phyloP scores from a whole-genome alignment of 2,888 invertebrate species.

The Acholoe squamosa region DNA sequence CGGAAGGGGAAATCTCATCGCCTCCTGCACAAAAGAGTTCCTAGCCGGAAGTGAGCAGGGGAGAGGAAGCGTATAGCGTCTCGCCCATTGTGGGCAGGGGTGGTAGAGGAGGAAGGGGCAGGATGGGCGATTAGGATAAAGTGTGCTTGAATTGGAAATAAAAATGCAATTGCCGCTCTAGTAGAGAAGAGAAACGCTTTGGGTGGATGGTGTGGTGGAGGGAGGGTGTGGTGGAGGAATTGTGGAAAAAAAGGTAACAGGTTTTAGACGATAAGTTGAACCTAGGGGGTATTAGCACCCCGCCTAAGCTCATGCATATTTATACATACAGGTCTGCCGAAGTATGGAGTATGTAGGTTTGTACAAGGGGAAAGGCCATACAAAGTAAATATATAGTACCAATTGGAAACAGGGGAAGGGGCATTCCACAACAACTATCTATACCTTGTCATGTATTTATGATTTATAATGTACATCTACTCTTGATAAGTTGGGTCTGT shows the following conservation, averaged over 20 bases:
- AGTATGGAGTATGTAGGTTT: not conserved
- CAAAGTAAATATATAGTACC: not conserved
- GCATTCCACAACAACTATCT: too few species aligned
- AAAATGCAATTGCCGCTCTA: constrained; percentile 37
- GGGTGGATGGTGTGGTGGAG: not conserved
- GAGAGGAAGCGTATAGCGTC: not conserved
- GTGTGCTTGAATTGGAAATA: constrained; percentile 25
- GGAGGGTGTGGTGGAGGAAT: too few species aligned
- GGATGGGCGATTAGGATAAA: not conserved
- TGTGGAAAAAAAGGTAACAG: not conserved
- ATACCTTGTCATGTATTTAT: too few species aligned
- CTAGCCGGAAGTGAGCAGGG: not conserved
- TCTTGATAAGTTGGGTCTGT: too few species aligned
- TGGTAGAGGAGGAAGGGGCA: not conserved
- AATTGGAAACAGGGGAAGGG: too few species aligned
- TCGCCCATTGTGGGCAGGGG: not conserved
- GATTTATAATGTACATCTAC: too few species aligned
- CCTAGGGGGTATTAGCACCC: not conserved
- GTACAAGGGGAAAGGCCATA: not conserved
- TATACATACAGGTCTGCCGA: not conserved
- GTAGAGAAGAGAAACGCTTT: too few species aligned
- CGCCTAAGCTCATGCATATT: constrained; percentile 9
- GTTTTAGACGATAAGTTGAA: not conserved
- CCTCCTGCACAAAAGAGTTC: not conserved
- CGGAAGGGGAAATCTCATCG: constrained; percentile 34